Evolutionary conservation across 2,888 invertebrate genomes (phyloP).

Genomic region (Tiphia femorata): DNA sequence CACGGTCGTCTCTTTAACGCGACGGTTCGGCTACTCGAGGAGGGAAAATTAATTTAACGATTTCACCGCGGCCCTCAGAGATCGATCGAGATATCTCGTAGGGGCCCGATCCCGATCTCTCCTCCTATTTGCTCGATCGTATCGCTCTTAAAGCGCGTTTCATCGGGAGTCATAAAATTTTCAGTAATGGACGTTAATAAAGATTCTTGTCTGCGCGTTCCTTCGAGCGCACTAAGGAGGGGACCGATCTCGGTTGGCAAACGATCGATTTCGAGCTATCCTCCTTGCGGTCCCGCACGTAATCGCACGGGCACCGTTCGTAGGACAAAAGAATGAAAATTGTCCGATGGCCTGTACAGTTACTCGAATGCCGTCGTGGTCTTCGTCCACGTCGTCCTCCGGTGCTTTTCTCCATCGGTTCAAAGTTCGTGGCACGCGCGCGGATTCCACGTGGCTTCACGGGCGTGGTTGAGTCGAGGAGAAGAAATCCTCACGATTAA

Average conservation of each 20-base stretch:
- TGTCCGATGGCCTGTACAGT: constrained; percentile 54
- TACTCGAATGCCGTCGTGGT: constrained; percentile 42
- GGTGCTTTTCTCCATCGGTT: no score
- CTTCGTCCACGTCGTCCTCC: no score
- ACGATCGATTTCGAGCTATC: constrained; percentile 40
- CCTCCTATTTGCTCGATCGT: constrained; percentile 5
- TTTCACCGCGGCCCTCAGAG: no score
- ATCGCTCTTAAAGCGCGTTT: constrained; percentile 13
- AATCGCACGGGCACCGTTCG: constrained; percentile 35
- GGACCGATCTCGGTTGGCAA: background rate
- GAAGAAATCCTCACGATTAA: no score
- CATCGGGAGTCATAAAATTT: constrained; percentile 15
- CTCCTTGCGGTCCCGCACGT: constrained; percentile 17
- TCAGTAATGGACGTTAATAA: constrained; percentile 19
- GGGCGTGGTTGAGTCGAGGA: no score
- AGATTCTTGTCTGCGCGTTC: constrained; percentile 14
- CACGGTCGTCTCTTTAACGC: no score
- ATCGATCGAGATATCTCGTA: no score
- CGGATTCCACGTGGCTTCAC: no score
- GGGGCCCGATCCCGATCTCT: no score
- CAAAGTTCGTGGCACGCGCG: constrained; percentile 49
- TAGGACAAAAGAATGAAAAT: constrained; percentile 54
- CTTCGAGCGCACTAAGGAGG: background rate
- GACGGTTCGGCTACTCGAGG: no score
- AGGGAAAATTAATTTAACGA: no score